A percentile compares a stretch with the other conserved stretches of the same genome.
Conservation (phyloP, 2,888 invertebrate genomes). For the Calliopum simillimum region DNA sequence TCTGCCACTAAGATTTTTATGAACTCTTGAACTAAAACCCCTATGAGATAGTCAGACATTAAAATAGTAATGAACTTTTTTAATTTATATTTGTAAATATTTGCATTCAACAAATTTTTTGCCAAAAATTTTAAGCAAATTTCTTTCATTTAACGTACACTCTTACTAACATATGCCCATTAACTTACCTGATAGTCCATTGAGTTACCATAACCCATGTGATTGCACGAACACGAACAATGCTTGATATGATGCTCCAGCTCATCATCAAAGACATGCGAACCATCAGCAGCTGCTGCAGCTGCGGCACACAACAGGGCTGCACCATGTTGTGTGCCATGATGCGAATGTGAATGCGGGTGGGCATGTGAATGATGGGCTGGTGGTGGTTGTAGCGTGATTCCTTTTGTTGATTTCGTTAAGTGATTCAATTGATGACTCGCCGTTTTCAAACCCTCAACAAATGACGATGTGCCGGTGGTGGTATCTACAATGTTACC, state of each 20-base stretch:
- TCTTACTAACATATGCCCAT: not conserved
- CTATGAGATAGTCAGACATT: too few relatives aligned
- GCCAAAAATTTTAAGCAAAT: too few relatives aligned
- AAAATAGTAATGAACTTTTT: too few relatives aligned
- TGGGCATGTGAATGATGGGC: constrained; percentile 4
- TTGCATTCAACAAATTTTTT: too few relatives aligned
- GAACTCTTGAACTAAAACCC: too few relatives aligned
- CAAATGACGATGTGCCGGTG: constrained; percentile 39
- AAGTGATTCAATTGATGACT: constrained; percentile 20
- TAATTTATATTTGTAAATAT: too few relatives aligned
- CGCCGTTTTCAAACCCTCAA: constrained; percentile 30
- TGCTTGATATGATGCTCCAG: constrained; percentile 89
- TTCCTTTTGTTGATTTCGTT: constrained; percentile 19
- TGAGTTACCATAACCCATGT: constrained; percentile 93
- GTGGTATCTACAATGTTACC: constrained; percentile 53
- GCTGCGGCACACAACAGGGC: constrained; percentile 13
- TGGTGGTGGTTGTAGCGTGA: constrained; percentile 10
- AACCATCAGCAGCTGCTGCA: constrained; percentile 40
- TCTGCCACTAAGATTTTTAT: too few relatives aligned
- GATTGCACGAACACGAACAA: constrained; percentile 92
- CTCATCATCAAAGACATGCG: constrained; percentile 76
- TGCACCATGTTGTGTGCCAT: constrained; percentile 29
- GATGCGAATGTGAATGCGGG: constrained; percentile 45
- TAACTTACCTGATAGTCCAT: constrained; percentile 85
- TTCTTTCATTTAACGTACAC: not conserved